Base-by-base conservation (phyloP, 2,113 vertebrate species). In the Puffinus mauretanicus region DNA sequence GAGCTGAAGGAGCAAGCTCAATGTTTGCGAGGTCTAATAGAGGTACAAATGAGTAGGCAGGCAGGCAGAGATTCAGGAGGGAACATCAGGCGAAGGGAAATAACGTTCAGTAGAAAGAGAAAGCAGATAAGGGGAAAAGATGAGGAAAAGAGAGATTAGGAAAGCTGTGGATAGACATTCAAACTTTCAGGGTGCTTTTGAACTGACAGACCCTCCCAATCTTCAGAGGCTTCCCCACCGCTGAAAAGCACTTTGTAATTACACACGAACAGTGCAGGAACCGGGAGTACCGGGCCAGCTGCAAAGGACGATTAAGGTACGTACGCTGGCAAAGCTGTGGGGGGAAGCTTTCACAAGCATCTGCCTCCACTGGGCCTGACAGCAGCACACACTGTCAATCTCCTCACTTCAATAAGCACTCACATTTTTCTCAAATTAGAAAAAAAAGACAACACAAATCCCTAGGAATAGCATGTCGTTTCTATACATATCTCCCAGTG, bases 401-500 rank as follows among this genome's bases (percentile, higher is more conserved):
- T 95, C 61, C 85, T 64, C 42, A 55, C 64, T 69, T 86, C 79
- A 93, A 6, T 86, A 82, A 93, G 29, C 34, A 18, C 84, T 96
- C 64, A 55, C 70, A 88, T 75, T 85, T 83, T 76, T 66, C 91
- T 96, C 89, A 97, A 95, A 89, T 96, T 92, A 96, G 95, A 91
- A 90, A 70, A 93, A 86, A 44, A 79, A 44, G 16, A 44, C 52
- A 86, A 93, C 71, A 88, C 32, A 80, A 92, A 70, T 82, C 85
- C 34, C 94, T 84, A 80, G 88, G 85, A 97, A 96, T 89, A 97
- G 95, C 67, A 67, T n/a, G 47, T 25, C 13, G 66, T 85, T 93
- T 86, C 96, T 95, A 91, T 96, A 95, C 86, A 71, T 96, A 97
- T 79, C 82, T 89, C 94, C 92, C 69, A 93, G 90, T 82, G 89